Evolutionary conservation across 2,113 vertebrate species (phyloP), one percentile per base, ranked within the genome.

Genomic region (Hemibagrus wyckioides): DNA sequence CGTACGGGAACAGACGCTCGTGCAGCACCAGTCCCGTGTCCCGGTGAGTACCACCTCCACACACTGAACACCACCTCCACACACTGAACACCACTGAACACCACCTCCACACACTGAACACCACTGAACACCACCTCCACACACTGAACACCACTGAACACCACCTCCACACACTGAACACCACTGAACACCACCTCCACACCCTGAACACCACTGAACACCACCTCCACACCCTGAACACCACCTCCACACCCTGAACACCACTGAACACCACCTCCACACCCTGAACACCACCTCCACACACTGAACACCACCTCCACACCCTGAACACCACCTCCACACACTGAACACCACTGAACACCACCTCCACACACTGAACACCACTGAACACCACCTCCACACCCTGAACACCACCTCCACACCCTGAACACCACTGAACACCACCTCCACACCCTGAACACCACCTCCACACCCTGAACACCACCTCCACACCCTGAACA

Each of bases 1-100:
- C 98, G 6, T 99, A 99, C 41, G 90, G 93, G 1, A 93, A 93
- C 79, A 97, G 98, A 86, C 95, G 98, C 30, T 99, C 98, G 6
- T 94, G 97, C 92, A 99, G 98, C 92, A 95, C 97, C 28, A 99
- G 98, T 92, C 98, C 98, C 17, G 93, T 97, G 71, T 92, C 97
- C 91, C 95, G 98, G 98, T 99, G 93, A 90, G 96, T 96, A 59
- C 10, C 21, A 0, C 75, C 6, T n/a, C 1, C 28, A 33, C 19
- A 6, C 17, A 80, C 50, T 30, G 44, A n/a, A 28, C 30, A 67
- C 44, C 4, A 33, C n/a, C 63, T 30, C 15, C 63, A 65, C 14
- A 65, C 63, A 23, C 44, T 7, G 7, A 0, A 52, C 28, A 33
- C 44, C 7, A 13, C 14, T 0, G 25, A n/a, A 28, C 30, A 67